Conservation (phyloP, 2,797 vertebrate genomes). For the Danio tinwini region DNA sequence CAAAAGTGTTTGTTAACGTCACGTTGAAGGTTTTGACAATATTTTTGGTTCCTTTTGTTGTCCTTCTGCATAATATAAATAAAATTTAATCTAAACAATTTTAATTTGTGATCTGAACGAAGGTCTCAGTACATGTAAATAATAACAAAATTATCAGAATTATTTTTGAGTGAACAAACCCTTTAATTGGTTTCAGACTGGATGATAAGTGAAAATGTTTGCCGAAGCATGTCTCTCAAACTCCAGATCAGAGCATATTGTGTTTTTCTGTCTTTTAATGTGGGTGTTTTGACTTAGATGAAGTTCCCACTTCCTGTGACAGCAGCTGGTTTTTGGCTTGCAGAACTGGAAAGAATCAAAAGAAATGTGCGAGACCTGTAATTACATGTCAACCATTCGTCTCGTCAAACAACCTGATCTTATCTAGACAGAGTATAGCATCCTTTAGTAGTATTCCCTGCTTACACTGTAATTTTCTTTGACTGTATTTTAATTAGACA, state of each 20-base stretch:
- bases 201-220: not conserved
- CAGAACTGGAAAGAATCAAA: constrained; percentile 21
- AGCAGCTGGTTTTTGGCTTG: constrained; percentile 15
- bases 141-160: too few species aligned
- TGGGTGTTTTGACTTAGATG: not conserved
- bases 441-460: not conserved
- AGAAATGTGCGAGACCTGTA: constrained; percentile 13
- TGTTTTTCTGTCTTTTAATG: not conserved
- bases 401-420: constrained; percentile 7
- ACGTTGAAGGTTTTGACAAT: too few species aligned
- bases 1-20: too few species aligned
- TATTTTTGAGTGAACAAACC: too few species aligned
- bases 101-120: too few species aligned
- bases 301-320: constrained; percentile 5
- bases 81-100: too few species aligned
- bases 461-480: not conserved
- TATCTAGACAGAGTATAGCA: not conserved
- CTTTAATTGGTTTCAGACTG: not conserved
- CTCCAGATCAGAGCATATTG: not conserved
- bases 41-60: too few species aligned
- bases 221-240: not conserved
- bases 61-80: too few species aligned
- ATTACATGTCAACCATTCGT: not conserved
- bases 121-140: too few species aligned
- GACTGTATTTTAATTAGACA: not conserved